These are phyloP conservation scores for Acinonyx jubatus DNA, from an alignment of 2,113 vertebrate genomes.

Conservation along the genomic window DNA sequence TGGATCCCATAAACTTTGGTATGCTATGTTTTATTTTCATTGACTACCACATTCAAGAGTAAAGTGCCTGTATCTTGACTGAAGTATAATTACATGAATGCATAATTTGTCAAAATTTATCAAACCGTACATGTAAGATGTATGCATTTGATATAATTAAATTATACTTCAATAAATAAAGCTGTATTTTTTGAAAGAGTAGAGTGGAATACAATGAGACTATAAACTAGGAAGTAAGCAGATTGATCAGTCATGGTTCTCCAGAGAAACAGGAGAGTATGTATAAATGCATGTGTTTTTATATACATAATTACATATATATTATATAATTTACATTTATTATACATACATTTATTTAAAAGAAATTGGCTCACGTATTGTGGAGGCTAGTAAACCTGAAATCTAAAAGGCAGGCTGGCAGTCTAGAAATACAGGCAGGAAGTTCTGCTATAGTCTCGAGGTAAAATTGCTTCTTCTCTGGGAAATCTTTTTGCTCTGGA, in stretches of 20 bases:
- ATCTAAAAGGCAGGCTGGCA: background rate
- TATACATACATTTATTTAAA: background rate
- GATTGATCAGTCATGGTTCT: background rate
- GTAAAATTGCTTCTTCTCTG: background rate
- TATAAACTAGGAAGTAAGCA: background rate
- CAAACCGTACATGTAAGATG: background rate
- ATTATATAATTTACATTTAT: background rate
- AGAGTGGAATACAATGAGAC: background rate
- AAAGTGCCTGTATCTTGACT: background rate
- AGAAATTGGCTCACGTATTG: background rate
- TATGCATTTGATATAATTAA: background rate
- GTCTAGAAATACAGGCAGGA: background rate
- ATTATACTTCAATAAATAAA: background rate
- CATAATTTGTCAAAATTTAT: background rate
- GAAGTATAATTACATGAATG: background rate
- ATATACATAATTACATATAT: background rate
- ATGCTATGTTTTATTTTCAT: background rate
- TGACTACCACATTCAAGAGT: background rate
- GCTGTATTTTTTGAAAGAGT: background rate
- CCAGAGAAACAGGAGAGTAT: background rate
- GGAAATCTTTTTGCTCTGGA: background rate
- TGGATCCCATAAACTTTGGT: background rate
- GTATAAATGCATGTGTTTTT: background rate
- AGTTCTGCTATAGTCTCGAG: background rate
- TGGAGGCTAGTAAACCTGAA: background rate